Evolutionary conservation across 1,140 invertebrate genomes (phyloP), one percentile per base, ranked within the genome.

Genomic region (Drosophila elegans): DNA sequence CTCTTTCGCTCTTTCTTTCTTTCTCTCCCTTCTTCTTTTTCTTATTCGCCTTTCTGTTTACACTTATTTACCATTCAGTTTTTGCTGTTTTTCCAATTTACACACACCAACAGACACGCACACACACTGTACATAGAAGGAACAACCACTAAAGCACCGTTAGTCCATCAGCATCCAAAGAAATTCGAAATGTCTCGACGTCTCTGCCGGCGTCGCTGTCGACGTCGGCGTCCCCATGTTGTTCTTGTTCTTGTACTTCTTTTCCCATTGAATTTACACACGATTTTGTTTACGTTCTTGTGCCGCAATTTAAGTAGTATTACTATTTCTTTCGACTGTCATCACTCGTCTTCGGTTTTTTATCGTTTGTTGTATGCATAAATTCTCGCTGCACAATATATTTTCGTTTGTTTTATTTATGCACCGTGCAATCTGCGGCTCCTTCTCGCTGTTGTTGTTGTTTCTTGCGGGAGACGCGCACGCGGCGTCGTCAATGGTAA

Each of bases 151-250:
- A 48, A 48, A 53, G 13, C 52, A 71, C 36, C 44, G 53, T 68
- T 56, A 69, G 68, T 59, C 66, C 66, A 72, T 59, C 66, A 72
- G 68, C 68, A 72, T 72, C 68, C 66, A 32, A 72, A 56, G 68
- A 72, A 59, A 72, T 72, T 69, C 52, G 51, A 56, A 56, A 49
- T 71, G 63, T 53, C 36, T 66, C 16, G 38, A 21, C 41, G 29
- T 27, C 27, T 46, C 44, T 69, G 66, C 62, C 46, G 13, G 11
- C 32, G 36, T 16, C 38, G 41, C 27, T 21, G 42, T 41, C 45
- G 29, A 11, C 13, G 39, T 51, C 16, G 51, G n/a, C 52, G 38
- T 29, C 25, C 25, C 16, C 39, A 39, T 53, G 32, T 44, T 46
- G 32, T 73, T 32, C 29, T 32, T 56, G 52, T 52, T 32, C 36